phyloP scores from a whole-genome alignment of 2,113 vertebrate species.

The Pangasianodon gigas region DNA sequence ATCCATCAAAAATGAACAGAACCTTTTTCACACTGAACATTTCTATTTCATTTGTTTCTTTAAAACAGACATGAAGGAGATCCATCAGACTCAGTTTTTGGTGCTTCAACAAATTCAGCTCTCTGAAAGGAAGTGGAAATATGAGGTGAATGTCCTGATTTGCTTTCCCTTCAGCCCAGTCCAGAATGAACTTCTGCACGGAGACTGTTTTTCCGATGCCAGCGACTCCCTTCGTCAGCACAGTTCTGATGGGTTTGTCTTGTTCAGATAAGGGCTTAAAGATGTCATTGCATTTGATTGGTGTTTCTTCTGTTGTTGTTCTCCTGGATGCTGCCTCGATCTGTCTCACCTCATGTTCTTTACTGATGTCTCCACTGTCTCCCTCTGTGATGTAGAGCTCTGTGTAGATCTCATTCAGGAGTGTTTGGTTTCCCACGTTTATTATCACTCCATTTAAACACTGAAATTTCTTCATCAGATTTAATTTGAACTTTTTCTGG shows the following conservation, averaged over 20 bases:
- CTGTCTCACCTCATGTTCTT: slow-evolving; percentile 49
- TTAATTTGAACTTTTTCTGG: background rate
- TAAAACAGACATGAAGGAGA: no score
- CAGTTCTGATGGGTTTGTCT: background rate
- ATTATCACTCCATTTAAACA: background rate
- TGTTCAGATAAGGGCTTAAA: background rate
- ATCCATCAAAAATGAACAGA: no score
- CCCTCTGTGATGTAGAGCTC: slow-evolving; percentile 58
- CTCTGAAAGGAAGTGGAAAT: no score
- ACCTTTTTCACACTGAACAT: no score
- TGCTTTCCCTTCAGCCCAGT: no score
- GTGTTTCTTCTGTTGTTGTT: background rate
- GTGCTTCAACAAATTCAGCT: no score
- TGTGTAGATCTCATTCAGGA: slow-evolving; percentile 52
- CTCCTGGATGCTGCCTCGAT: slow-evolving; percentile 24
- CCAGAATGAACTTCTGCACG: no score
- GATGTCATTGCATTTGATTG: background rate
- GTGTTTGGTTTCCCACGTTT: background rate
- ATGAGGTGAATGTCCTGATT: no score
- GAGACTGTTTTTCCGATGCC: no score
- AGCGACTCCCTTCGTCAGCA: no score
- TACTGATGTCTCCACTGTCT: slow-evolving; percentile 30
- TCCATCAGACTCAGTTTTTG: no score
- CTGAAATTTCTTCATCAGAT: background rate
- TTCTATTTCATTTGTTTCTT: no score